A percentile compares a stretch with the other conserved stretches of the same genome.
Evolutionary conservation across 2,888 invertebrate genomes (phyloP).

Genomic region (Chirona hameri): DNA sequence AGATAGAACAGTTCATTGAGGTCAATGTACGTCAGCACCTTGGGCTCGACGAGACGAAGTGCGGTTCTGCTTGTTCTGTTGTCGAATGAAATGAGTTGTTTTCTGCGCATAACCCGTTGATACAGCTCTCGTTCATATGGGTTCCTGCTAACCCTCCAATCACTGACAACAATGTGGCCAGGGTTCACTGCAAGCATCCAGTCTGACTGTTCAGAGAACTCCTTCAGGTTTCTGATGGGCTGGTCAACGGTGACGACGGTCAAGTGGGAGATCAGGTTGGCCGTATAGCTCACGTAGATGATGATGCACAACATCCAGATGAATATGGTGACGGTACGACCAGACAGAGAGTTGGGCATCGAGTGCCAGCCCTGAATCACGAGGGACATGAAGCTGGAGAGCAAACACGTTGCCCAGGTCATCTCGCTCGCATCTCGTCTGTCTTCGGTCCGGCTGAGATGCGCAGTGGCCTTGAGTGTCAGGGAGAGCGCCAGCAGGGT

Average conservation of each 20-base stretch:
- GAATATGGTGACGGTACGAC: neutral
- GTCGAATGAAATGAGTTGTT: neutral
- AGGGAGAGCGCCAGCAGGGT: neutral
- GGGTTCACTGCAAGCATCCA: neutral
- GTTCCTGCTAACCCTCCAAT: neutral
- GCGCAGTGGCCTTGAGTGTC: neutral
- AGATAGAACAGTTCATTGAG: too few species aligned
- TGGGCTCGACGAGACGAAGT: too few species aligned
- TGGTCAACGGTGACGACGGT: neutral
- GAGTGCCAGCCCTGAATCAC: neutral
- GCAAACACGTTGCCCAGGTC: neutral
- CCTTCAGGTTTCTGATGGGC: neutral
- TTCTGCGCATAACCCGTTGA: too few species aligned
- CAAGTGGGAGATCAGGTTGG: too few species aligned
- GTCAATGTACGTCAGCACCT: too few species aligned
- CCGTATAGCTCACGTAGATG: neutral
- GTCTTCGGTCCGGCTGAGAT: neutral
- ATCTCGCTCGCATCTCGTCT: neutral
- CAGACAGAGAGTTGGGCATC: neutral
- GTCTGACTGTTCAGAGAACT: neutral
- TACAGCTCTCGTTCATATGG: neutral
- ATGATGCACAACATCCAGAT: neutral
- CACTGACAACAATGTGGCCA: neutral
- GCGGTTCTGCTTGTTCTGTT: too few species aligned
- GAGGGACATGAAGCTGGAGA: neutral